Percentiles rank a stretch among this genome's conserved stretches.
phyloP scores from a whole-genome alignment of 2,797 vertebrate species.

The Neosilurus mollespiculum region DNA sequence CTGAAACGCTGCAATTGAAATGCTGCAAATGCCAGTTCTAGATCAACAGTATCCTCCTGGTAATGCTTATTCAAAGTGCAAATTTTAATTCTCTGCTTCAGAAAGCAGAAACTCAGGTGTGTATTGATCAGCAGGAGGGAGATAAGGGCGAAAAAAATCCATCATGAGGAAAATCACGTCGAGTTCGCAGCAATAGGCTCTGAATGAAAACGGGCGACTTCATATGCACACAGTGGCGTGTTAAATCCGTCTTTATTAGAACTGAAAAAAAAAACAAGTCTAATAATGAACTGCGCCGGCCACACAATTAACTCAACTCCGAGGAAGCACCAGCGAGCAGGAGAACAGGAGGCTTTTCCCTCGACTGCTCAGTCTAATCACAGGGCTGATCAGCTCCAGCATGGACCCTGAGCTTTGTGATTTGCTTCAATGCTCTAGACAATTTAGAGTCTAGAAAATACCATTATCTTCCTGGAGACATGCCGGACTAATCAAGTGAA shows the following conservation, averaged over 20 bases:
- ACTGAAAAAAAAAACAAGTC: slow-evolving; percentile 56
- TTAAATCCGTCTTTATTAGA: slow-evolving; percentile 79
- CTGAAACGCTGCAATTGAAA: too few relatives aligned
- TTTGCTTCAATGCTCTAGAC: slow-evolving; percentile 72
- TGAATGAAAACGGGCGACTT: slow-evolving; percentile 60
- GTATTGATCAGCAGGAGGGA: slow-evolving; percentile 32
- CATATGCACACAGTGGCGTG: slow-evolving; percentile 65
- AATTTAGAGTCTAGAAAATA: slow-evolving; percentile 72
- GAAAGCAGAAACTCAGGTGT: slow-evolving; percentile 21
- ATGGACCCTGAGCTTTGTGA: slow-evolving; percentile 58
- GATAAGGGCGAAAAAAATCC: not conserved
- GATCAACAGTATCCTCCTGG: not conserved
- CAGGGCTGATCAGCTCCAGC: slow-evolving; percentile 69
- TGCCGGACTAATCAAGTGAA: slow-evolving; percentile 17
- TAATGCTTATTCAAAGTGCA: not conserved
- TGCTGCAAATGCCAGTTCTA: too few relatives aligned
- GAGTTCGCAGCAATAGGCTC: slow-evolving; percentile 30
- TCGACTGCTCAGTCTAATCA: slow-evolving; percentile 67
- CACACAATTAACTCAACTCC: slow-evolving; percentile 76
- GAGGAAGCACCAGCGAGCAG: slow-evolving; percentile 70
- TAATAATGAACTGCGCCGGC: slow-evolving; percentile 67
- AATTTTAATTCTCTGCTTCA: slow-evolving; percentile 19
- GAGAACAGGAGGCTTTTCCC: slow-evolving; percentile 41
- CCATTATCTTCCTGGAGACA: slow-evolving; percentile 34
- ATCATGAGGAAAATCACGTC: not conserved